A percentile compares a stretch with the other conserved stretches of the same genome.
Evolutionary conservation across 2,888 invertebrate genomes (phyloP).

Genomic region (Acleris sparsana): DNA sequence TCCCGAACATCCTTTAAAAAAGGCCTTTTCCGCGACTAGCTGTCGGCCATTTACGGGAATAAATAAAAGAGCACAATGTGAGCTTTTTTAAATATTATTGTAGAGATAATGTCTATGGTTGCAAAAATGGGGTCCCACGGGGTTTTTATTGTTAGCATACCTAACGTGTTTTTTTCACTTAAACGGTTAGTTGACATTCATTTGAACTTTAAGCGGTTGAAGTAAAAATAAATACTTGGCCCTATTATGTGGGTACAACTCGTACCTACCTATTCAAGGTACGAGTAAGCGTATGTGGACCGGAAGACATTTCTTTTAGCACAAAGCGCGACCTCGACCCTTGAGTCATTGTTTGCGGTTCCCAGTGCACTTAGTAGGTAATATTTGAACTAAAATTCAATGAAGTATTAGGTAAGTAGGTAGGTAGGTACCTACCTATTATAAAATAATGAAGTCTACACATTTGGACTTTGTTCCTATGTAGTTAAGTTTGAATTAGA

Average conservation of each 20-base stretch:
- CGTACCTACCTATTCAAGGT: not conserved
- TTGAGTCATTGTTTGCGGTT: conserved; percentile 26
- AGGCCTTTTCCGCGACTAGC: too few species aligned
- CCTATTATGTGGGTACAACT: not conserved
- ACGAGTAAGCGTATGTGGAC: not conserved
- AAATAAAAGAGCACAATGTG: too few species aligned
- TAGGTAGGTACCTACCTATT: not conserved
- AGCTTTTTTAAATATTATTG: too few species aligned
- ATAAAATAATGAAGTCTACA: not conserved
- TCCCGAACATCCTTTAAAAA: too few species aligned
- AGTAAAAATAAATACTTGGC: not conserved
- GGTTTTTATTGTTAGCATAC: conserved; percentile 36
- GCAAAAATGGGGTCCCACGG: conserved; percentile 36
- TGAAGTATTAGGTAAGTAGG: too few species aligned
- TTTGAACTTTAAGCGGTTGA: conserved; percentile 13
- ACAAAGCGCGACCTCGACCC: conserved; percentile 28
- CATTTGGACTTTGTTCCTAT: too few species aligned
- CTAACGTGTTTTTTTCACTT: conserved; percentile 5
- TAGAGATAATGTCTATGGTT: too few species aligned
- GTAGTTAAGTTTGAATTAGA: too few species aligned
- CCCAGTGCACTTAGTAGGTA: conserved; percentile 18
- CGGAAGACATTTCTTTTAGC: conserved; percentile 23
- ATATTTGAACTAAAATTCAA: not conserved
- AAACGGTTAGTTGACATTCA: conserved; percentile 24
- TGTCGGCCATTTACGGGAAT: too few species aligned